Evolutionary conservation across 2,113 vertebrate genomes (phyloP), one percentile per base, ranked within the genome.

Genomic region (Cyphomyrus discorhynchus): DNA sequence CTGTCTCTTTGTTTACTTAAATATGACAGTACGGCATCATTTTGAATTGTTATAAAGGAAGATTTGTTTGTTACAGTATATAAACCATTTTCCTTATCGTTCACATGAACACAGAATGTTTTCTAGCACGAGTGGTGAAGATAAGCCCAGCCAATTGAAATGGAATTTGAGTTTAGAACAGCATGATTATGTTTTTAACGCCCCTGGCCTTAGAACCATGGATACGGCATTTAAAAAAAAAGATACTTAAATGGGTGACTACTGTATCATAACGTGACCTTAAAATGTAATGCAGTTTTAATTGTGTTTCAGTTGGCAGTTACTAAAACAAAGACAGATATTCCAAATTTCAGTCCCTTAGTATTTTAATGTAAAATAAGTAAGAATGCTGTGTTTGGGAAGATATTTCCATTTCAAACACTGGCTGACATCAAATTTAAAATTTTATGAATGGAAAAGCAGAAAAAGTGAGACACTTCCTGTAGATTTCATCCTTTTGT

Each of bases 41-140:
- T 77, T 50, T 86, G 46, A 31, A 19, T 86, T 31, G 46, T 31
- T 86, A 42, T 9, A 90, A 80, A 85, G 46, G 50, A 39, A 77
- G 88, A 84, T 52, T 86, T 62, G 24, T 39, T 80, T 53, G 49
- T 87, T 83, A 42, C 42, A 27, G 83, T 50, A 88, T 39, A 84
- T 56, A 83, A 83, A 86, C 52, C 77, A 45, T 88, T 84, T 89
- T 27, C 52, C 39, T 52, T 47, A 8, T 31, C 52, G 19, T 84
- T 39, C 7, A 17, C 8, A 35, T 84, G 15, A 77, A 80, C 19
- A 88, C n/a, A 13, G 87, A 74, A 47, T 5, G 35, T 89, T 53
- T 87, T 74, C 21, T 84, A 83, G 6, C 53, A 87, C 24, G 31
- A 70, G 45, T 10, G n/a, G 87, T 46, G 17, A 35, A 49, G 49